A percentile compares a stretch with the other conserved stretches of the same genome.
These are phyloP conservation scores for Troilus luridus DNA, from an alignment of 2,888 invertebrate species.

Conservation along the genomic window DNA sequence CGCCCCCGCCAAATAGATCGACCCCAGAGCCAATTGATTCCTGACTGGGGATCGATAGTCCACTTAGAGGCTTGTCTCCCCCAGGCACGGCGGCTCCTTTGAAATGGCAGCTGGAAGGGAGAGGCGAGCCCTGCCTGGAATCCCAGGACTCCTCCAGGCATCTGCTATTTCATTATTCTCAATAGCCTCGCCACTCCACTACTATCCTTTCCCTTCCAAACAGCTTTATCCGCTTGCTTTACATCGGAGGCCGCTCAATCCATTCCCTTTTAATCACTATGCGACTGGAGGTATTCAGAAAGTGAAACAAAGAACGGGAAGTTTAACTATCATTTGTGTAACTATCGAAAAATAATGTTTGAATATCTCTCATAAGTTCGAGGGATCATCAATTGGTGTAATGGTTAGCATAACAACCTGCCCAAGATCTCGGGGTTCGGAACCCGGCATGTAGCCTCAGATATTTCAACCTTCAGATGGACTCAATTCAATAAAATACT, in stretches of 20 bases:
- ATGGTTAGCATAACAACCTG: no score
- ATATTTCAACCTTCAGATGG: no score
- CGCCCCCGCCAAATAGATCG: slow-evolving; percentile 39
- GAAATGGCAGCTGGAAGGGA: background rate
- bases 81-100: slow-evolving; percentile 1
- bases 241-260: background rate
- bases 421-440: no score
- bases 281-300: background rate
- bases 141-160: background rate
- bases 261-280: background rate
- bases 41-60: slow-evolving; percentile 54
- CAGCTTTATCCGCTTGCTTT: background rate
- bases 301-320: background rate
- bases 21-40: background rate
- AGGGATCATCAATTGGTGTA: no score
- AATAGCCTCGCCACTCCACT: background rate
- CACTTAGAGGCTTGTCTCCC: slow-evolving; percentile 45
- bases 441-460: no score
- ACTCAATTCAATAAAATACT: no score
- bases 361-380: no score
- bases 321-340: no score
- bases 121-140: background rate
- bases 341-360: no score
- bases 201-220: background rate
- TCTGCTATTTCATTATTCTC: slow-evolving; percentile 29